Percentiles rank a stretch among this genome's conserved stretches.
Evolutionary conservation across 2,888 invertebrate species (phyloP).

Genomic region (Eilema griseolum): DNA sequence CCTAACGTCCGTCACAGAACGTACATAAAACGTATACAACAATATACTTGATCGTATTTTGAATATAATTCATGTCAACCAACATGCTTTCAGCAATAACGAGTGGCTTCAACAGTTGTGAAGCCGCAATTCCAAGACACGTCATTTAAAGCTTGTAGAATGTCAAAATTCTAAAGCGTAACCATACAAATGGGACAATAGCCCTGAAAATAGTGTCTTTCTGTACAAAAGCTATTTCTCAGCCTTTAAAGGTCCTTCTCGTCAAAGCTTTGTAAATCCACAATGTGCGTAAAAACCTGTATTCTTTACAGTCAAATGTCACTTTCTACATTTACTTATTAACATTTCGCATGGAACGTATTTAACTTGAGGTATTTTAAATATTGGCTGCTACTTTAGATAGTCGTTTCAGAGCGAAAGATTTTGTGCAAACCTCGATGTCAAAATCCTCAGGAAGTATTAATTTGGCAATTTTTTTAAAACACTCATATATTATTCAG

Average conservation of each 20-base stretch:
- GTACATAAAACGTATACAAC: background rate
- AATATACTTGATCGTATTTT: background rate
- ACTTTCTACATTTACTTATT: background rate
- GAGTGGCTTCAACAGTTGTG: conserved; percentile 30
- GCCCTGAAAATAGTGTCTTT: conserved; percentile 11
- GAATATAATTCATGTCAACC: background rate
- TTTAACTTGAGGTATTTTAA: no score
- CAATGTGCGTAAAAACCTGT: background rate
- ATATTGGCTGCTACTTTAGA: no score
- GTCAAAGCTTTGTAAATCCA: conserved; percentile 5
- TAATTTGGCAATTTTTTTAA: no score
- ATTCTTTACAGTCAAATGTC: background rate
- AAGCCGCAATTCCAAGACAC: conserved; percentile 30
- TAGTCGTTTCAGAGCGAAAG: no score
- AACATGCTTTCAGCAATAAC: conserved; percentile 9
- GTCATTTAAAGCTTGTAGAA: conserved; percentile 18
- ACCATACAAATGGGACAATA: conserved; percentile 20
- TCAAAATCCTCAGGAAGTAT: no score
- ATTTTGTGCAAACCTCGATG: no score
- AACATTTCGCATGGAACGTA: background rate
- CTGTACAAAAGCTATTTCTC: conserved; percentile 4
- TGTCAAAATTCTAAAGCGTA: conserved; percentile 13
- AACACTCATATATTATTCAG: no score
- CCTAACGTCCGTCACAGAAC: background rate
- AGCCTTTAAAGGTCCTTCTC: conserved; percentile 17